Conservation (phyloP, 2,797 vertebrate species). For the Channallabes apus region DNA sequence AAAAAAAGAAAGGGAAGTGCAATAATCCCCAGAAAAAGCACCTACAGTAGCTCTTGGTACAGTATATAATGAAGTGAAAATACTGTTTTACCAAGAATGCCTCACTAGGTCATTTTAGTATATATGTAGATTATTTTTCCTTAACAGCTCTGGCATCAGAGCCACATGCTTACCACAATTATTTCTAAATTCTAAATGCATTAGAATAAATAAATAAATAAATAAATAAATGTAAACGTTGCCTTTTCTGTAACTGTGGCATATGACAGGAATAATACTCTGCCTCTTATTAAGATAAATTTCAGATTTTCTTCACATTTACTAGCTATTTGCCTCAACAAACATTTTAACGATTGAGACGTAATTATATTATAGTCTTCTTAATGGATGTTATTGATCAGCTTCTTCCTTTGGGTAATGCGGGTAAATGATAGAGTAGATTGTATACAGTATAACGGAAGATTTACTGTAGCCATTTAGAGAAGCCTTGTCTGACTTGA, state of each 20-base stretch:
- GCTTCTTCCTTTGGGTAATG: not conserved
- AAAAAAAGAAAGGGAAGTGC: not conserved
- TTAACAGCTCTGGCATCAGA: not conserved
- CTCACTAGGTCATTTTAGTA: not conserved
- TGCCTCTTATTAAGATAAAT: too few species aligned
- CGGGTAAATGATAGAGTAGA: too few species aligned
- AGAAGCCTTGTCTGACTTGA: constrained; percentile 16
- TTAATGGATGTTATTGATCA: not conserved
- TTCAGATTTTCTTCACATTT: not conserved
- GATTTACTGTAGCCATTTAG: constrained; percentile 20
- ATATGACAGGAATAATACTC: too few species aligned
- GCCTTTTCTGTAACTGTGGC: too few species aligned
- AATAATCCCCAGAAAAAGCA: not conserved
- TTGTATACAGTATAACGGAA: not conserved
- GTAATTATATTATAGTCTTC: too few species aligned
- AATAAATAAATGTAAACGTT: too few species aligned
- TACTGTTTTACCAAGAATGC: not conserved
- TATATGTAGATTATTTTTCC: not conserved
- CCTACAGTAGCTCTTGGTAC: not conserved
- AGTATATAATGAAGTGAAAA: not conserved
- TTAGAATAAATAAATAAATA: not conserved
- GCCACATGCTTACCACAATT: not conserved
- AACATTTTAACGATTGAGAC: too few species aligned
- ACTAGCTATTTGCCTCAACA: not conserved
- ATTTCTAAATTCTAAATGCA: not conserved